Percentiles rank a stretch among this genome's conserved stretches.
phyloP scores from a whole-genome alignment of 2,797 vertebrate genomes.

The Hippocampus kuda region DNA sequence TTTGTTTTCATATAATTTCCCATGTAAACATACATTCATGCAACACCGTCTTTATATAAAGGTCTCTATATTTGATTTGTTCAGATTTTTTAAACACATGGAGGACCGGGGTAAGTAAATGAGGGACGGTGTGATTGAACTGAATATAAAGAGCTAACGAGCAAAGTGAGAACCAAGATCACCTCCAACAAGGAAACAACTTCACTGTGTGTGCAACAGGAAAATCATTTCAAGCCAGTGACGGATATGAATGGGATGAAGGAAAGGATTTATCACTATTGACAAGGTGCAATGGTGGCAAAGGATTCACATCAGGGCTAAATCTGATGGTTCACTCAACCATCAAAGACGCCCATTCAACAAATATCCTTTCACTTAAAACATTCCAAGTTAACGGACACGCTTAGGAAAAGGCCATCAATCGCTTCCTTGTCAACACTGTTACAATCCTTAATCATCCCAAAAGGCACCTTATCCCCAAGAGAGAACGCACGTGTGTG shows the following conservation, averaged over 20 bases:
- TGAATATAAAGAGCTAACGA: conserved; percentile 31
- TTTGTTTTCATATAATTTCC: conserved; percentile 65
- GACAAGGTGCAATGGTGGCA: conserved; percentile 4
- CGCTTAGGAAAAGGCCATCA: background rate
- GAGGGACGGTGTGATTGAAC: conserved; percentile 24
- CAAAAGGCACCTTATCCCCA: conserved; percentile 49
- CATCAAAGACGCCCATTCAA: background rate
- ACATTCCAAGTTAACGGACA: conserved; percentile 3
- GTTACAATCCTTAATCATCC: conserved; percentile 26
- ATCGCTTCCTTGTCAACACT: conserved; percentile 21
- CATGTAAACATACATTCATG: conserved; percentile 83
- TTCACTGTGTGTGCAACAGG: conserved; percentile 12
- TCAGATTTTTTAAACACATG: conserved; percentile 47
- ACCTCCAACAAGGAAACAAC: conserved; percentile 3
- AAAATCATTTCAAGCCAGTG: background rate
- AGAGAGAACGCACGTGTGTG: conserved; percentile 6
- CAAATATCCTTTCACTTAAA: background rate
- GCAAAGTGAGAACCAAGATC: background rate
- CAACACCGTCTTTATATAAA: conserved; percentile 80
- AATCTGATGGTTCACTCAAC: background rate
- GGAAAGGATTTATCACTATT: background rate
- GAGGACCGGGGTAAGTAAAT: conserved; percentile 36
- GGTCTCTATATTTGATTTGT: conserved; percentile 75
- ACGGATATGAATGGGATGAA: background rate
- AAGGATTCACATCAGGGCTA: background rate